Conservation (phyloP, 2,797 vertebrate species). For the Myripristis jacobus region DNA sequence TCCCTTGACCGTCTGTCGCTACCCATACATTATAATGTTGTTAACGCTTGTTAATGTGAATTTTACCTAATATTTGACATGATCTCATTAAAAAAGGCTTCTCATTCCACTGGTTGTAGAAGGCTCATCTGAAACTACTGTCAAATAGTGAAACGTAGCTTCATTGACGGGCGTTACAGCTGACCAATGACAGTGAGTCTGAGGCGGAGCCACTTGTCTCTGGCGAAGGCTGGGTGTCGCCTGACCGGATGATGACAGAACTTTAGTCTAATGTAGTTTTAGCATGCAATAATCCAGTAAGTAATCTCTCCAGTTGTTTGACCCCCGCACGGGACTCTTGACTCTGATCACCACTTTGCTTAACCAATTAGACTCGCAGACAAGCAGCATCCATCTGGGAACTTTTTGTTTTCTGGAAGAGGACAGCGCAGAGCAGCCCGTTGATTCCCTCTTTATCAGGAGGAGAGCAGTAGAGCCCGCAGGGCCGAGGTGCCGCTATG, state of each 20-base stretch:
- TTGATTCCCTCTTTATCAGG: slow-evolving; percentile 25
- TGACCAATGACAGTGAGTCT: slow-evolving; percentile 60
- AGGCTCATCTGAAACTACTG: neutral
- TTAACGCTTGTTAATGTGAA: no score
- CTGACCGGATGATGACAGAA: slow-evolving; percentile 86
- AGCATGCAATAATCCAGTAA: neutral
- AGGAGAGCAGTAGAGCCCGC: slow-evolving; percentile 40
- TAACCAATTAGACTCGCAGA: neutral
- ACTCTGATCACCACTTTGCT: neutral
- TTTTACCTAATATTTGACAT: no score
- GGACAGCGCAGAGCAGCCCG: slow-evolving; percentile 15
- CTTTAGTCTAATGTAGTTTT: slow-evolving; percentile 69
- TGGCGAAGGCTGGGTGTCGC: slow-evolving; percentile 76
- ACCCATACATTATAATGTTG: no score
- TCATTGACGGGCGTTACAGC: slow-evolving; percentile 43
- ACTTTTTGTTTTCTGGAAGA: slow-evolving; percentile 49
- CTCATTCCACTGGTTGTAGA: no score
- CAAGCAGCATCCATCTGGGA: slow-evolving; percentile 38
- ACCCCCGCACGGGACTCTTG: neutral
- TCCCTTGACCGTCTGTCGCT: no score
- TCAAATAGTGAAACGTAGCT: slow-evolving; percentile 6
- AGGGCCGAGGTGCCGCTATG: slow-evolving; percentile 82
- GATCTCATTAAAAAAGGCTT: no score
- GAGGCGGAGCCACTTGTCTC: slow-evolving; percentile 56
- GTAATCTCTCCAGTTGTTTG: neutral